Evolutionary conservation across 2,888 invertebrate species (phyloP).

Genomic region (Drosophila kambysellisi): DNA sequence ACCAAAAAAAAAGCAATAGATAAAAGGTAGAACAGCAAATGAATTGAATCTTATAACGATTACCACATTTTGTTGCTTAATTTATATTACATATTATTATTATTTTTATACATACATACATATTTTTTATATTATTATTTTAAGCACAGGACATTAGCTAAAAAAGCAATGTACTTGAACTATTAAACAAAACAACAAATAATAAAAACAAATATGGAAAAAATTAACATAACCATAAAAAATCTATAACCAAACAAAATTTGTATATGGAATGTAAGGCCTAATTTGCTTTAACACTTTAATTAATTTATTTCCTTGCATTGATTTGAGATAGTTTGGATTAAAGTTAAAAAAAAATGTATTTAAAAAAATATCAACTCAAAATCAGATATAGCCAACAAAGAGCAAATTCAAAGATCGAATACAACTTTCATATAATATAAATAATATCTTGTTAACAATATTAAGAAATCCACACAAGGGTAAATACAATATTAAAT

Average conservation of each 20-base stretch:
- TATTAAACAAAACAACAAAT: background rate
- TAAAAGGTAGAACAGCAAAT: background rate
- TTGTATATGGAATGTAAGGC: slow-evolving; percentile 11
- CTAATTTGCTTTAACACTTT: background rate
- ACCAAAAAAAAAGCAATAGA: background rate
- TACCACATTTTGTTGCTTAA: background rate
- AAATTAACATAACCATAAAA: slow-evolving; percentile 29
- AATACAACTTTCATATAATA: background rate
- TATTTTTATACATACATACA: background rate
- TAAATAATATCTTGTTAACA: background rate
- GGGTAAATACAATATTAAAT: background rate
- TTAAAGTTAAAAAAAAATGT: background rate
- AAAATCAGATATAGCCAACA: background rate
- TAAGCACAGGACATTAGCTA: background rate
- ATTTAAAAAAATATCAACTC: background rate
- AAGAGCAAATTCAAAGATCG: background rate
- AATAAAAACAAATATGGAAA: background rate
- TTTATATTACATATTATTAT: background rate
- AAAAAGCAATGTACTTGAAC: background rate
- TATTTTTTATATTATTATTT: background rate
- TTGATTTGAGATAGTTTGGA: background rate
- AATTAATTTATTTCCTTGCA: slow-evolving; percentile 10
- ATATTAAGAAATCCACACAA: background rate
- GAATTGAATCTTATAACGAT: background rate
- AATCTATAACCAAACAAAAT: background rate